Base-by-base conservation (phyloP, 1,140 invertebrate genomes). In the Cheumatopsyche charites region DNA sequence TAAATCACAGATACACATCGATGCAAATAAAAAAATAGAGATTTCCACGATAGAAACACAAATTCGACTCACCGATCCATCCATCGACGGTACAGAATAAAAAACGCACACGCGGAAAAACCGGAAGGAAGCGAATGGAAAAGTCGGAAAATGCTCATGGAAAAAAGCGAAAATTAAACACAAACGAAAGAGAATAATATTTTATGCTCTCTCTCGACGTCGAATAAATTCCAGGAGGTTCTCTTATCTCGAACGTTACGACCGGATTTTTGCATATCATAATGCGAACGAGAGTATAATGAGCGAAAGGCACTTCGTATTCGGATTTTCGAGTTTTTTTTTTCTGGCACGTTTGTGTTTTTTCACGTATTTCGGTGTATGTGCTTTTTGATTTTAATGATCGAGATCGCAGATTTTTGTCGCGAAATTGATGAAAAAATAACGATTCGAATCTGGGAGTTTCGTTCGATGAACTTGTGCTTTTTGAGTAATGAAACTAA, bases 401-500 rank as follows among this genome's bases (percentile, higher is more conserved):
- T 55, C 21, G 45, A 9, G 41, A 23, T 25, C 66, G 45, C 63
- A 12, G 43, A 7, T 36, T 47, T 17, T 12, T 26, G 11, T 11
- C 62, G 29, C 29, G 29, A 36, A 9, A 9, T 4, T 4, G 9
- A 36, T 4, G 12, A 15, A 47, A 47, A 47, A 47, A 58, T 12
- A 70, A 43, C 52, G 49, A 26, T 25, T 42, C 45, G 66, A n/a
- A 36, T 19, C 25, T 6, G 19, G 61, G n/a, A n/a, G n/a, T n/a
- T n/a, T n/a, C n/a, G n/a, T n/a, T n/a, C n/a, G n/a, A n/a, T n/a
- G n/a, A n/a, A n/a, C n/a, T 62, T 52, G 68, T 70, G 55, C 41
- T 55, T 21, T 66, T 45, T n/a, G 58, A 41, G 41, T 74, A 74
- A 74, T 70, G 68, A 74, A 74, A 74, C 73, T 67, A 74, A 74